Base-by-base conservation (phyloP, 2,888 invertebrate genomes). In the Drosophila infuscata region DNA sequence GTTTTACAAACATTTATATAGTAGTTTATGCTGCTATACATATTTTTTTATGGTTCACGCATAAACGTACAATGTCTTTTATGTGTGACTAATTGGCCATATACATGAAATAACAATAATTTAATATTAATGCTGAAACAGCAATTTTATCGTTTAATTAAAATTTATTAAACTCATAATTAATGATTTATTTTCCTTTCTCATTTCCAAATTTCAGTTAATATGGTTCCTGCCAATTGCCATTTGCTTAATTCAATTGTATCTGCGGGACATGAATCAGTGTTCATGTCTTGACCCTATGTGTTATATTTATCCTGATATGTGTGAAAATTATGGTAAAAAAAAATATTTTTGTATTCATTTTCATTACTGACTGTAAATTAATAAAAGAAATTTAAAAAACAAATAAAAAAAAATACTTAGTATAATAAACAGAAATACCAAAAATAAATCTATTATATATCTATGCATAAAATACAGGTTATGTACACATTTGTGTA, bases 351-450 rank as follows among this genome's bases (percentile, higher is more conserved):
- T 71, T 76, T 88, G 80, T 88, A 80, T 84, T 80, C 77, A 76
- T 79, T 88, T 84, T 84, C 84, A 79, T 77, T 76, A 83, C 76
- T 67, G 84, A 83, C 76, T 88, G 87, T 83, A 85, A 86, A 84
- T 81, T 75, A 80, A 79, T 77, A 72, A 85, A 85, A 72, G 71
- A 70, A 82, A 83, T 73, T 76, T 68, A 65, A 78, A 74, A 63
- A 62, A 69, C 29, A 72, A 54, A 35, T 17, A 63, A 57, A 32
- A 30, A 32, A 38, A 53, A 49, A 51, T 20, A 43, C 49, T 68
- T 67, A 68, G 67, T 41, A 67, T 67, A 68, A 68, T 68, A 67
- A 48, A 66, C 41, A 38, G 56, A 56, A 56, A 56, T 30, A 30
- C 38, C 15, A 57, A 41, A 41, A 54, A 20, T 29, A 66, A 33